Base-by-base conservation (phyloP, 30 jellyfish, hydroid and myxozoan genomes). In the Turritopsis rubra region DNA sequence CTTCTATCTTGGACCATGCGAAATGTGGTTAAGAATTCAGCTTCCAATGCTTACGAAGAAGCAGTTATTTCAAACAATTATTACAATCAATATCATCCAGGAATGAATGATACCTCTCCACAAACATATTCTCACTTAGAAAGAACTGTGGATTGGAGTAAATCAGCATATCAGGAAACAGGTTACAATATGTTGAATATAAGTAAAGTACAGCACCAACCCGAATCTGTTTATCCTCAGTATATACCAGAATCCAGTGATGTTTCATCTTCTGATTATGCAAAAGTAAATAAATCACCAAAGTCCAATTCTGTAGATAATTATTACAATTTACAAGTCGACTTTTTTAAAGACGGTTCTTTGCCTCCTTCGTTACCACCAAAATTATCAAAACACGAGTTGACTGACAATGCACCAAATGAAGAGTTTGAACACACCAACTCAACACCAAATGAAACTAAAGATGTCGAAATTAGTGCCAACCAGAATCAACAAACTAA, bases 1-100 rank as follows among this genome's bases (percentile, higher is more conserved):
- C 75, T 91, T 53, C 87, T 91, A 52, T 91, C 98, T 5, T 91
- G 95, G 96, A 91, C 98, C 16, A 71, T 91, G 86, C 84, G 84
- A 1, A 21, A 28, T n/a, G 87, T 82, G 18, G 31, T 65, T 0
- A 70, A 22, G 19, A 82, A 13, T 31, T 52, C 30, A 1, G n/a
- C 86, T 1, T 16, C 75, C 13, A 23, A 26, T 31, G 13, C 60
- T 3, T 13, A 13, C 13, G 65, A 75, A 1, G 68, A 25, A 0
- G 28, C 77, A n/a, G 83, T 75, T 13, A 13, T 0, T 13, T 18
- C 83, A 13, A 25, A 75, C 17, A 75, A 26, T 19, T 68, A 68
- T 19, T 68, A 68, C 77, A 68, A 68, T 21, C 26, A 75, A 1
- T 0, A 23, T 25, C 16, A n/a, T 75, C 53, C 53, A 22, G 41